Evolutionary conservation across 2,113 vertebrate species (phyloP).

Genomic region (Cebus imitator): DNA sequence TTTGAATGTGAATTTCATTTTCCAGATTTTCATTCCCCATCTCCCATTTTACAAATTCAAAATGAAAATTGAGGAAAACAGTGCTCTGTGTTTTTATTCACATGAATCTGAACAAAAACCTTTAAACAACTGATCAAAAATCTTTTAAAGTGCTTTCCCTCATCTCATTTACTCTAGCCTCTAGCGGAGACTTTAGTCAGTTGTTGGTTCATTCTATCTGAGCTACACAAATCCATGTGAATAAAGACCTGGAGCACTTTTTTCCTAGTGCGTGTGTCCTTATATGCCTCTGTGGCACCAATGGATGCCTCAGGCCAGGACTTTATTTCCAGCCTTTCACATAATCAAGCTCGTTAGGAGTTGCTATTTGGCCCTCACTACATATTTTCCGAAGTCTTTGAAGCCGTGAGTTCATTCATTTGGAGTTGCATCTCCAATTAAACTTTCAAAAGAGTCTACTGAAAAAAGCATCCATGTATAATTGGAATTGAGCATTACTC

Average conservation of each 20-base stretch:
- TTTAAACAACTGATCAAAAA: no score
- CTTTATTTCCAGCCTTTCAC: not conserved
- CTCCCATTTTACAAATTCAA: no score
- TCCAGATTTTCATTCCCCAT: no score
- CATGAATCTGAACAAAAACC: no score
- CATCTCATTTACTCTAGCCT: no score
- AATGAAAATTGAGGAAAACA: no score
- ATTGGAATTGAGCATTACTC: not conserved
- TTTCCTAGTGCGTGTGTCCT: not conserved
- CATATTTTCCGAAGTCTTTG: slow-evolving; percentile 48
- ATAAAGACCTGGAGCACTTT: no score
- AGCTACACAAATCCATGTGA: accelerated
- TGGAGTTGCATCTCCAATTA: not conserved
- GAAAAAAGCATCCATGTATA: not conserved
- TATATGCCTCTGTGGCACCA: accelerated
- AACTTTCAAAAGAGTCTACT: not conserved
- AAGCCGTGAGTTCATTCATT: slow-evolving; percentile 14
- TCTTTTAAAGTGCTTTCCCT: no score
- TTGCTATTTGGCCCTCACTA: not conserved
- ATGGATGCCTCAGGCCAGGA: not conserved
- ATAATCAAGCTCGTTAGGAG: not conserved
- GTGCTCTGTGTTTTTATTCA: not conserved
- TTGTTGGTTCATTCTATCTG: not conserved
- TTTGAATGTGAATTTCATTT: not conserved
- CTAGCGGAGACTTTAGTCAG: no score